Percentiles rank a stretch among this genome's conserved stretches.
Evolutionary conservation across 2,797 vertebrate species (phyloP).

Genomic region (Sebastes paucispinis): DNA sequence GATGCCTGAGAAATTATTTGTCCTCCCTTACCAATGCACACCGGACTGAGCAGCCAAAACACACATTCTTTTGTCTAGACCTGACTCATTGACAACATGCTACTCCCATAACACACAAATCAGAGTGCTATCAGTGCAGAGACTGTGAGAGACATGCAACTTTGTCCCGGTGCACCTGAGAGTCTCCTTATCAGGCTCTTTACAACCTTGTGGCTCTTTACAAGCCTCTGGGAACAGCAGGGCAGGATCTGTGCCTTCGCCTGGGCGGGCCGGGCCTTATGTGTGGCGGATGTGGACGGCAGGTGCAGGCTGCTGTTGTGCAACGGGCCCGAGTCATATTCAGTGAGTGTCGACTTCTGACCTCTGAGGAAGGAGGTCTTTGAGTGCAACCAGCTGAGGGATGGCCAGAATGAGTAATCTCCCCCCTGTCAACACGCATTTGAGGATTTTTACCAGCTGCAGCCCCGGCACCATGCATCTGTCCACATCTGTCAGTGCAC

Average conservation of each 20-base stretch:
- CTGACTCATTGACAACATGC: slow-evolving; percentile 73
- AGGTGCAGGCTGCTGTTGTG: slow-evolving; percentile 76
- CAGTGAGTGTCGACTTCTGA: slow-evolving; percentile 70
- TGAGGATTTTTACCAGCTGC: slow-evolving; percentile 81
- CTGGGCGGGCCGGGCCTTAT: slow-evolving; percentile 17
- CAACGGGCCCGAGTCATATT: slow-evolving; percentile 69
- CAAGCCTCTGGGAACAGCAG: slow-evolving; percentile 50
- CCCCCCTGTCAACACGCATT: slow-evolving; percentile 69
- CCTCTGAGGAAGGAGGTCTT: slow-evolving; percentile 69
- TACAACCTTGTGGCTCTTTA: slow-evolving; percentile 60
- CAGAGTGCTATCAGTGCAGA: slow-evolving; percentile 59
- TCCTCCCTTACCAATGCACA: slow-evolving; percentile 60
- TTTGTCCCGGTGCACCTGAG: slow-evolving; percentile 60
- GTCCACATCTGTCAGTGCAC: slow-evolving; percentile 82
- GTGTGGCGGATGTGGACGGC: slow-evolving; percentile 56
- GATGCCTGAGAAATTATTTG: slow-evolving; percentile 70
- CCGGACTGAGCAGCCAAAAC: slow-evolving; percentile 74
- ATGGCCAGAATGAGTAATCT: slow-evolving; percentile 71
- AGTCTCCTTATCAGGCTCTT: slow-evolving; percentile 68
- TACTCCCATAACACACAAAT: slow-evolving; percentile 74
- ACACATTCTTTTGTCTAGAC: slow-evolving; percentile 84
- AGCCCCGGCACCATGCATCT: slow-evolving; percentile 73
- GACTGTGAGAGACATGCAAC: slow-evolving; percentile 58
- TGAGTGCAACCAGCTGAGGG: slow-evolving; percentile 45
- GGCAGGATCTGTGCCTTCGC: slow-evolving; percentile 34